Evolutionary conservation across 2,888 invertebrate genomes (phyloP), one percentile per base, ranked within the genome.

Genomic region (Mechanitis messenoides): DNA sequence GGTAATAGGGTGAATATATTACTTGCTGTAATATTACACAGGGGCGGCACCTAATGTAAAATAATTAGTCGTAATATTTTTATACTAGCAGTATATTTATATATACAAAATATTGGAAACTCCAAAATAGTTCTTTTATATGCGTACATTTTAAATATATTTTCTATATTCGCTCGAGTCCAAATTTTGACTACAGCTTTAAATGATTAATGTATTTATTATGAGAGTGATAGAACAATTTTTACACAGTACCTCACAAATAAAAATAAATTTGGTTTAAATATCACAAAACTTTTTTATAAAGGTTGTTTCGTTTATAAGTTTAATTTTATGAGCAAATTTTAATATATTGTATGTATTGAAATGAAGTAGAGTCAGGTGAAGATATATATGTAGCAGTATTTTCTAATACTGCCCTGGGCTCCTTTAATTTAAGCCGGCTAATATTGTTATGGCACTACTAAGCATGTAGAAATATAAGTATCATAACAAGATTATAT

Each of bases 371-470:
- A 20, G 6, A 5, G n/a, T 47, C n/a, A 3, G n/a, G 47, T 47
- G 28, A 4, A 28, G 3, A 20, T 7, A 47, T 20, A 20, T 47
- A 35, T 58, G 3, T 53, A 2, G 35, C n/a, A 4, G 56, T n/a
- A 38, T 33, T 12, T 56, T 45, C 55, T 47, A 74, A 68, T 77
- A 60, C 79, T 64, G 60, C 78, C 75, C 85, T 84, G 81, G 68
- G 62, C 70, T 72, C 74, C 71, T 72, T 72, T 73, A 69, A 75
- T 72, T 74, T 80, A 79, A 80, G 74, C 75, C 66, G 60, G 70
- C 72, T 87, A 86, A 87, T 86, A 79, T 75, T 69, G 80, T 87
- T 87, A 85, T 76, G 78, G 76, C 75, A 77, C 72, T 74, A 74
- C 76, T 74, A 78, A 81, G 80, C 76, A 78, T 63, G 62, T 77